phyloP scores from a whole-genome alignment of 2,797 vertebrate species.

The Menidia menidia region DNA sequence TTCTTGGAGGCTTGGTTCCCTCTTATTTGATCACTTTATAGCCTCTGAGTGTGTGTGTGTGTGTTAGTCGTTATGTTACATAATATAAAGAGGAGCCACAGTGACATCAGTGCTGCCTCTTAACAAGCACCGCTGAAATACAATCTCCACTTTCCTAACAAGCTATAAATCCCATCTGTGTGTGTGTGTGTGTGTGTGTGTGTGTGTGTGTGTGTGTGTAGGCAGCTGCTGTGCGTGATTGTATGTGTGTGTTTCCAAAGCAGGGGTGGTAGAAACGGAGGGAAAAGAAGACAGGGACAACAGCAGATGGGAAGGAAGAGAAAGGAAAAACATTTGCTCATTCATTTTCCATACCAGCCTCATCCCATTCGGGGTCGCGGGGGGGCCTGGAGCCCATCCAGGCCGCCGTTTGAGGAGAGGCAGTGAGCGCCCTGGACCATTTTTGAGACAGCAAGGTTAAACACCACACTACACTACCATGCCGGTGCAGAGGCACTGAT shows the following conservation, averaged over 20 bases:
- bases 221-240: slow-evolving; percentile 43
- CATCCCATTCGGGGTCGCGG: no score
- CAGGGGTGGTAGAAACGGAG: slow-evolving; percentile 22
- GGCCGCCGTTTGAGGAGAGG: no score
- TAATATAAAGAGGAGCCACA: slow-evolving; percentile 52
- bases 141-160: slow-evolving; percentile 56
- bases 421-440: no score
- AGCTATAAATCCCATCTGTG: slow-evolving; percentile 51
- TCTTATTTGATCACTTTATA: slow-evolving; percentile 39
- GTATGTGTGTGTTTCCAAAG: slow-evolving; percentile 1
- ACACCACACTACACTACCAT: no score
- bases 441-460: no score
- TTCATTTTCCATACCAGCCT: no score
- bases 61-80: slow-evolving; percentile 36
- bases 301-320: not conserved
- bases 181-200: slow-evolving; percentile 48
- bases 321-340: not conserved
- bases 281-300: slow-evolving; percentile 13
- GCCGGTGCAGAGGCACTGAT: no score
- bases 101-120: slow-evolving; percentile 65
- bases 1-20: slow-evolving; percentile 27
- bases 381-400: no score
- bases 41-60: slow-evolving; percentile 20
- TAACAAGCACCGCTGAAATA: slow-evolving; percentile 59
- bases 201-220: slow-evolving; percentile 16